A percentile compares a stretch with the other conserved stretches of the same genome.
These are phyloP conservation scores for Orchestia grillus DNA, from an alignment of 1,140 invertebrate species.

Conservation along the genomic window DNA sequence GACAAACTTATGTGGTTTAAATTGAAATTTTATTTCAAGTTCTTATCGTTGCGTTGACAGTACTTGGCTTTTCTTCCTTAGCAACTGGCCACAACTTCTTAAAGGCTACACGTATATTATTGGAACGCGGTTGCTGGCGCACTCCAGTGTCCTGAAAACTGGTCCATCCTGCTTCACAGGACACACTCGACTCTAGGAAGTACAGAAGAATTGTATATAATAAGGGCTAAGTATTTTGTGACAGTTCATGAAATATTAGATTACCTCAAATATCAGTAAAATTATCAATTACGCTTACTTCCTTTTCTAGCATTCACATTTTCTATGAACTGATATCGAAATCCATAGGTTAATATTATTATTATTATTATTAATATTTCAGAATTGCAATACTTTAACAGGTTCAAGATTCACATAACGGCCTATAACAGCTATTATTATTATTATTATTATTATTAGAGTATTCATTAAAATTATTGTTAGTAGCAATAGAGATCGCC, in stretches of 20 bases:
- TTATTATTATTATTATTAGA: slow-evolving; percentile 37
- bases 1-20: slow-evolving; percentile 15
- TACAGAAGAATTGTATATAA: slow-evolving; percentile 32
- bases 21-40: neutral
- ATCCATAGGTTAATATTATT: slow-evolving; percentile 21
- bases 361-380: slow-evolving; percentile 43
- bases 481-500: slow-evolving; percentile 7
- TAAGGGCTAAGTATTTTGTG: slow-evolving; percentile 28
- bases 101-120: neutral
- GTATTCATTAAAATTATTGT: slow-evolving; percentile 31
- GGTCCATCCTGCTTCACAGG: neutral
- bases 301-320: slow-evolving; percentile 24
- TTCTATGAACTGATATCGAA: slow-evolving; percentile 37
- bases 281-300: neutral
- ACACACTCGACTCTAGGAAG: neutral
- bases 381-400: slow-evolving; percentile 53
- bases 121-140: neutral
- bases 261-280: slow-evolving; percentile 19
- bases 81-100: neutral
- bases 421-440: slow-evolving; percentile 43
- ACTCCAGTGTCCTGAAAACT: neutral
- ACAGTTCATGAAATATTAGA: neutral
- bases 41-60: neutral
- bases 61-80: neutral
- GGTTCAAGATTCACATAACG: slow-evolving; percentile 54